Conservation (phyloP, 2,888 invertebrate species). For the Onchidella celtica region DNA sequence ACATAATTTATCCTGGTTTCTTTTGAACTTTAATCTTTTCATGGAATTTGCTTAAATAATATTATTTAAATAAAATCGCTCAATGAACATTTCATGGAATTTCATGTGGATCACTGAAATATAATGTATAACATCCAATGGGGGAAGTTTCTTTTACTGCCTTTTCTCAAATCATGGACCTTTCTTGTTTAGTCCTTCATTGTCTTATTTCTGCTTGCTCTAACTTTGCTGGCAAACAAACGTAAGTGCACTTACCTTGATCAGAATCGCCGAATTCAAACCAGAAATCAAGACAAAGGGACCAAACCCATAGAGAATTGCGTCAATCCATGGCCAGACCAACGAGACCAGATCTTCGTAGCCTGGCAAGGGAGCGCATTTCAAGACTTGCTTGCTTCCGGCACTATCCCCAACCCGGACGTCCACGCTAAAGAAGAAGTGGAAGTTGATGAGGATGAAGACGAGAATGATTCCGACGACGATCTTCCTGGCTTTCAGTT, state of each 20-base stretch:
- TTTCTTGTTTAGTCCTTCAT: no score
- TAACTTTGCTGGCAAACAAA: no score
- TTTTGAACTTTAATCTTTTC: no score
- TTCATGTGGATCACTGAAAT: no score
- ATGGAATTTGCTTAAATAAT: no score
- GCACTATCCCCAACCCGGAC: slow-evolving; percentile 44
- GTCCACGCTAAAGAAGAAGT: slow-evolving; percentile 74
- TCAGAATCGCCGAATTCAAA: slow-evolving; percentile 65
- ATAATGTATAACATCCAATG: no score
- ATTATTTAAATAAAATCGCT: no score
- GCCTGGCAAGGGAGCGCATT: slow-evolving; percentile 57
- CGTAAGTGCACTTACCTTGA: slow-evolving; percentile 62
- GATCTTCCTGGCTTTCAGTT: slow-evolving; percentile 67
- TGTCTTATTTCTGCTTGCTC: no score
- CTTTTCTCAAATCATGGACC: no score
- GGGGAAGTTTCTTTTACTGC: no score
- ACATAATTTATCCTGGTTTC: no score
- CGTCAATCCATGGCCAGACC: slow-evolving; percentile 77
- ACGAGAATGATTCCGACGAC: slow-evolving; percentile 62
- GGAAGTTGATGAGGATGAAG: slow-evolving; percentile 69
- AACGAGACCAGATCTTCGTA: slow-evolving; percentile 60
- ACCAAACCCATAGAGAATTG: slow-evolving; percentile 74
- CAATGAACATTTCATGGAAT: no score
- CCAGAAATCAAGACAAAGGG: slow-evolving; percentile 72
- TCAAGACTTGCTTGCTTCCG: slow-evolving; percentile 50